Evolutionary conservation across 1,140 invertebrate genomes (phyloP).

Genomic region (Papilio xuthus): DNA sequence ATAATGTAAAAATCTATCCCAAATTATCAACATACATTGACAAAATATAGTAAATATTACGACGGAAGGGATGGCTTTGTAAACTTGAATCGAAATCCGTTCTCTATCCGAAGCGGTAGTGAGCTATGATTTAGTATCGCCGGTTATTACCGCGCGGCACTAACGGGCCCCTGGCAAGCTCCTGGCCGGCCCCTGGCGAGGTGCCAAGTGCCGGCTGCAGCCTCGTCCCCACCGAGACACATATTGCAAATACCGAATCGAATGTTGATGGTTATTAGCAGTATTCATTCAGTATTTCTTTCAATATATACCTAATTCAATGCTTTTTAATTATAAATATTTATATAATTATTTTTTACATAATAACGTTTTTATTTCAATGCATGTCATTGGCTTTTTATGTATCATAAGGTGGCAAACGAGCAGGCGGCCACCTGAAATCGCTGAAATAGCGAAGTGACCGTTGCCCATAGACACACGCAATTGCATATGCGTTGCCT

Average conservation of each 20-base stretch:
- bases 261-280: neutral
- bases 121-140: constrained; percentile 1
- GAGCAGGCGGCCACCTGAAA: too few relatives aligned
- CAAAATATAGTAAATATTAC: neutral
- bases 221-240: neutral
- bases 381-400: too few relatives aligned
- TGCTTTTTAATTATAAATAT: too few relatives aligned
- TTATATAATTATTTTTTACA: too few relatives aligned
- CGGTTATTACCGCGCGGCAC: constrained; percentile 9
- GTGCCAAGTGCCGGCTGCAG: neutral
- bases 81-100: neutral
- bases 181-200: neutral
- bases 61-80: neutral
- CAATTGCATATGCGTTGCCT: too few relatives aligned
- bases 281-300: neutral
- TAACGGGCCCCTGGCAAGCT: neutral
- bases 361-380: too few relatives aligned
- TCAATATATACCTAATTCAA: too few relatives aligned
- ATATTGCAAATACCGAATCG: neutral
- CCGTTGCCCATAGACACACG: too few relatives aligned
- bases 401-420: too few relatives aligned
- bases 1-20: too few relatives aligned
- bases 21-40: neutral
- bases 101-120: constrained; percentile 4
- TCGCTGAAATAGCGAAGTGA: too few relatives aligned